Base-by-base conservation (phyloP, 2,113 vertebrate species). In the Chionis minor region DNA sequence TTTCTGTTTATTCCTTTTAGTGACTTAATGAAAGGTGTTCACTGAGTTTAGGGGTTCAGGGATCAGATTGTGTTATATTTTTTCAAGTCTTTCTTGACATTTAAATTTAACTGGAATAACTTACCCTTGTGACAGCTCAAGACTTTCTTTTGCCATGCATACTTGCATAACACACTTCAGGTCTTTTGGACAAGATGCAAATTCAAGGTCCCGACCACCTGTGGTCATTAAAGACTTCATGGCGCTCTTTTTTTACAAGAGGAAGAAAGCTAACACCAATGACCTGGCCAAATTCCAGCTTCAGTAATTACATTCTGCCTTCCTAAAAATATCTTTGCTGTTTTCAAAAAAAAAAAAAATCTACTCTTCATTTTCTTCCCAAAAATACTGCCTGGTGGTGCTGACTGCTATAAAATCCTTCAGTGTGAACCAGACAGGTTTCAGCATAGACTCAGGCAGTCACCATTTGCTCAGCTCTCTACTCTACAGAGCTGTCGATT, bases 151-250 rank as follows among this genome's bases (percentile, higher is more conserved):
- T 81, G 66, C 23, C 11, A 12, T 69, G 44, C 13, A 21, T 54
- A 24, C 32, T 77, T 91, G 44, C 66, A 14, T 81, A 74, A 33
- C 28, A 32, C 17, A n/a, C 47, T 90, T 85, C 40, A 90, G 33
- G 32, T 95, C 84, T 86, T 94, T 80, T 30, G 74, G 56, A 81
- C 18, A 75, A 75, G 74, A 88, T 92, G 56, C 44, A 90, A 77
- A 90, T 88, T 86, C 42, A 65, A 88, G 27, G 67, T 94, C 55
- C 40, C 90, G 67, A 63, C 40, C 15, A 83, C 35, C 45, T 95
- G 20, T 81, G 63, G 40, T 81, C 72, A 74, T 88, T 80, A 61
- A 90, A 87, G 72, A 59, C 44, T 87, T 96, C 14, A 47, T 38
- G 38, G 33, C 24, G 33, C n/a, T 33, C 14, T 82, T 40, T 72